Evolutionary conservation across 2,888 invertebrate species (phyloP).

Genomic region (Melanotus villosus): DNA sequence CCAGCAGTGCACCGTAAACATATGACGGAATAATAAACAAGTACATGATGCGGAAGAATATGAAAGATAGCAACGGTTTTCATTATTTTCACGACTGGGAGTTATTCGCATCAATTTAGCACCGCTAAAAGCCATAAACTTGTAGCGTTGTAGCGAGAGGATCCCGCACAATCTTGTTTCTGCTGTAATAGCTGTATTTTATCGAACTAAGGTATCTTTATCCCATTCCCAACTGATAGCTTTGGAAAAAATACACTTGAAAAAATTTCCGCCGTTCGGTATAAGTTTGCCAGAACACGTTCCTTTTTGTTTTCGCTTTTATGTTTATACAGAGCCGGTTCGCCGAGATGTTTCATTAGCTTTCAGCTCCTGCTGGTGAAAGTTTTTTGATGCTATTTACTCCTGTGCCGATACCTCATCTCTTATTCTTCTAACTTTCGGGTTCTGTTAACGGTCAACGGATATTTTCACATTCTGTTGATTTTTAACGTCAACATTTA

Average conservation of each 20-base stretch:
- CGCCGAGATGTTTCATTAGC: constrained; percentile 28
- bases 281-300: constrained; percentile 25
- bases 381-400: constrained; percentile 15
- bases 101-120: constrained; percentile 55
- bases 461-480: background rate
- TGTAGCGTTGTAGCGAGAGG: constrained; percentile 51
- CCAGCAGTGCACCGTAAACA: constrained; percentile 15
- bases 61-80: constrained; percentile 49
- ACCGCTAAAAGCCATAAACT: constrained; percentile 56
- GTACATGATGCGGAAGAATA: constrained; percentile 35
- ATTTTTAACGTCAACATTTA: background rate
- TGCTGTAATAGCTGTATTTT: constrained; percentile 56
- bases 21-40: constrained; percentile 33
- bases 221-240: constrained; percentile 31
- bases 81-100: constrained; percentile 53
- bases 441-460: background rate
- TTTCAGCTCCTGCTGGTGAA: constrained; percentile 18
- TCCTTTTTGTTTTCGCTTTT: constrained; percentile 27
- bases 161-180: constrained; percentile 55
- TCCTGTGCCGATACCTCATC: constrained; percentile 17
- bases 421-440: constrained; percentile 20
- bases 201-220: constrained; percentile 54
- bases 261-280: constrained; percentile 27
- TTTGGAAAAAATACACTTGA: constrained; percentile 35
- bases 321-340: constrained; percentile 16